Conservation (phyloP, 1,140 invertebrate species). For the Bombus affinis region DNA sequence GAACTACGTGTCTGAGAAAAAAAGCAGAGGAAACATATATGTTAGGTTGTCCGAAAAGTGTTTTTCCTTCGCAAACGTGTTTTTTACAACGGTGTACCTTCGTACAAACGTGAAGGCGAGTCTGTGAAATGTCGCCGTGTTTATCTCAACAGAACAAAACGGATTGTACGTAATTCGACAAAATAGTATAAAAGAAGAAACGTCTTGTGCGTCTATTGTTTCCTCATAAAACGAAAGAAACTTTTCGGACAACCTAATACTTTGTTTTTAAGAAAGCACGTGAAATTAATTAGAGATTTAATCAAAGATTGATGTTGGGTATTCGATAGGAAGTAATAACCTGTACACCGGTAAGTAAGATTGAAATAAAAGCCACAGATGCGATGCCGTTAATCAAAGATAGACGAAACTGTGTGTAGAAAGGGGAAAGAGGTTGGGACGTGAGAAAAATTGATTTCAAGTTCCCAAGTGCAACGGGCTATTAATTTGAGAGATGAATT, state of each 20-base stretch:
- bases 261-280: not conserved
- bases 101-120: no score
- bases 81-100: no score
- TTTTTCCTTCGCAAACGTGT: no score
- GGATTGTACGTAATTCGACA: no score
- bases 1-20: no score
- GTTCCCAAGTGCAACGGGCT: not conserved
- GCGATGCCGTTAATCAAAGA: conserved; percentile 20
- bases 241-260: no score
- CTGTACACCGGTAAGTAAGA: not conserved
- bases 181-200: no score
- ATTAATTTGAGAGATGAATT: conserved; percentile 13
- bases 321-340: conserved; percentile 4
- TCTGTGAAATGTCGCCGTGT: no score
- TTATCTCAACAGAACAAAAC: no score
- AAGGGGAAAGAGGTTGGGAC: not conserved
- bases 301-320: not conserved
- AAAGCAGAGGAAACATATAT: not conserved
- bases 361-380: not conserved
- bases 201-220: no score
- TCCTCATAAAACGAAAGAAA: no score
- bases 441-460: conserved; percentile 23
- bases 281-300: not conserved
- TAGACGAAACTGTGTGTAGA: not conserved
- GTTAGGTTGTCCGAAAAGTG: no score